Evolutionary conservation across 2,113 vertebrate species (phyloP).

Genomic region (Butastur rufipennis): DNA sequence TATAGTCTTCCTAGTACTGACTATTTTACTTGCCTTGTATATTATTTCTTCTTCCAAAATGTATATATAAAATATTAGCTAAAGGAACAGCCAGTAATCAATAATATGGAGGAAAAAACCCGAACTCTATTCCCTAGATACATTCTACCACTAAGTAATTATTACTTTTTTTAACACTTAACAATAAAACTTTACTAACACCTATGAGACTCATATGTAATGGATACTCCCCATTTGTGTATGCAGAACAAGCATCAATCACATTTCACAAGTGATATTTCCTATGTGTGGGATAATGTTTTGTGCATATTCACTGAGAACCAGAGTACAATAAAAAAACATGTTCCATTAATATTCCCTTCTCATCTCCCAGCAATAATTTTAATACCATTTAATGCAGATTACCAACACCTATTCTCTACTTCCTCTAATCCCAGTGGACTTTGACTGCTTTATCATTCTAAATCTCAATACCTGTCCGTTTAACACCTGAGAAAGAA

Average conservation of each 20-base stretch:
- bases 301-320: background rate
- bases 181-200: slow-evolving; percentile 52
- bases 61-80: background rate
- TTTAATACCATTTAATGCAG: background rate
- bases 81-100: background rate
- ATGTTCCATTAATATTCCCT: background rate
- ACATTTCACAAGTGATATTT: background rate
- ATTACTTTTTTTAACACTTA: slow-evolving; percentile 13
- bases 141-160: slow-evolving; percentile 37
- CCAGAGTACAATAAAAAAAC: background rate
- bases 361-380: background rate
- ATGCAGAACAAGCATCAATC: slow-evolving; percentile 2
- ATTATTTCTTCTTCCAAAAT: background rate
- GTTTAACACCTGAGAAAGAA: background rate
- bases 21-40: background rate
- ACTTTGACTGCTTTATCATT: background rate
- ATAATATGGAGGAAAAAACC: background rate
- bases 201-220: slow-evolving; percentile 15
- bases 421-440: background rate
- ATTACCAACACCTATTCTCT: background rate
- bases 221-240: slow-evolving; percentile 32
- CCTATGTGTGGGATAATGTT: background rate
- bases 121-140: background rate
- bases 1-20: background rate
- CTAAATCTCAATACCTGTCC: background rate